These are phyloP conservation scores for Pituophis catenifer DNA, from an alignment of 2,113 vertebrate genomes.

Conservation along the genomic window DNA sequence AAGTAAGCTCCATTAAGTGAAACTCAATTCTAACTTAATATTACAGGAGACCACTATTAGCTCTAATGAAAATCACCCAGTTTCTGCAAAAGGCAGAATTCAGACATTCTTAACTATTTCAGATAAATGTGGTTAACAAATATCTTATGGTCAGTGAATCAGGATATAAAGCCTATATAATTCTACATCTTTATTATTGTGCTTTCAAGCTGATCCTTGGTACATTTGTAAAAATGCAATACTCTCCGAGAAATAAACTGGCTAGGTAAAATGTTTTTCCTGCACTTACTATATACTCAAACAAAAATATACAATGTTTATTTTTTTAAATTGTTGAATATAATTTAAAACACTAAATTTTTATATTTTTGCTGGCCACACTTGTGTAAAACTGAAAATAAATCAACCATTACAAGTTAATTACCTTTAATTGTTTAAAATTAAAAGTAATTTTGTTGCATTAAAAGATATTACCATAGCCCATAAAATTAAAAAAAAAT, in stretches of 20 bases:
- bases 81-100: neutral
- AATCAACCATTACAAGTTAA: neutral
- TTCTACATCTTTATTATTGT: neutral
- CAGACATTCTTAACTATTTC: neutral
- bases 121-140: neutral
- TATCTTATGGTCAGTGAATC: neutral
- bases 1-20: neutral
- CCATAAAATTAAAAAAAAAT: slow-evolving; percentile 2
- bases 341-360: neutral
- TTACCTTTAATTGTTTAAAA: neutral
- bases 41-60: neutral
- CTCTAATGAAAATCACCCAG: neutral
- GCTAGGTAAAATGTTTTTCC: fast-evolving
- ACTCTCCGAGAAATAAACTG: neutral
- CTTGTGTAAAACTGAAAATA: neutral
- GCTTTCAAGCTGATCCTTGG: neutral
- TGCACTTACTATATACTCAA: neutral
- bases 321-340: neutral
- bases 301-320: neutral
- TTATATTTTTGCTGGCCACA: neutral
- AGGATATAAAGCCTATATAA: neutral
- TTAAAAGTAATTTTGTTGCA: neutral
- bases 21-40: neutral
- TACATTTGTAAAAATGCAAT: neutral
- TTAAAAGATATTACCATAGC: neutral